phyloP scores from a whole-genome alignment of 2,888 invertebrate species.

The Pyrrhosoma nymphula region DNA sequence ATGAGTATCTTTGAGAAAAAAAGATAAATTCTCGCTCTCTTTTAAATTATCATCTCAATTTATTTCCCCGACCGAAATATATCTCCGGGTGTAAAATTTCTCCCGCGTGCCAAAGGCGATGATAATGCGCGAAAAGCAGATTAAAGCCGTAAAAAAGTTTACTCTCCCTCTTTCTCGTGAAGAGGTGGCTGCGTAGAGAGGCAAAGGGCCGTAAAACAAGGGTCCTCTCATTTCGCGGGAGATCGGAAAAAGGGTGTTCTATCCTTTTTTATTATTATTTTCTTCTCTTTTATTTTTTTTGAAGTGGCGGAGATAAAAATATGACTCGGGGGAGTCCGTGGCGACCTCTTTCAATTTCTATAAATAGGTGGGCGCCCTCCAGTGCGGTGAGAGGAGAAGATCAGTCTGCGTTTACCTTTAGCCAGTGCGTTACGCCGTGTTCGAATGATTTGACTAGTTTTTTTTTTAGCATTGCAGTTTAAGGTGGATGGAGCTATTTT shows the following conservation, averaged over 20 bases:
- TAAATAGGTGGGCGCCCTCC: neutral
- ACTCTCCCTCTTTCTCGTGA: neutral
- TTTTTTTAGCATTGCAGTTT: too few species aligned
- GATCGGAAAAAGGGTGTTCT: neutral
- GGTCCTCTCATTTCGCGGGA: neutral
- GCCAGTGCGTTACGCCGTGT: too few species aligned
- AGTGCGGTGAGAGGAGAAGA: neutral
- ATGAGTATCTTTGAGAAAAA: too few species aligned
- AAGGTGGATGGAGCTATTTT: too few species aligned
- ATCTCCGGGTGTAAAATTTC: neutral
- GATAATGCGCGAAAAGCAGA: neutral
- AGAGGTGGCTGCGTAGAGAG: neutral
- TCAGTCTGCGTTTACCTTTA: neutral
- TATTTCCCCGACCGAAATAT: neutral
- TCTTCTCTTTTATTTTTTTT: neutral
- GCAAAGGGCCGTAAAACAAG: neutral
- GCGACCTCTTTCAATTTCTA: conserved; percentile 25
- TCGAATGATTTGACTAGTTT: too few species aligned
- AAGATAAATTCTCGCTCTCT: too few species aligned
- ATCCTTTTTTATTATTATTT: too few species aligned
- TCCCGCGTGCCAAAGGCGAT: neutral
- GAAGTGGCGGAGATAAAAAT: conserved; percentile 22
- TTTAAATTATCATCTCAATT: neutral
- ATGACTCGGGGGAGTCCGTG: neutral
- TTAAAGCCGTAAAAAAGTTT: conserved; percentile 25